phyloP scores from a whole-genome alignment of 2,888 invertebrate species.

The Empis stercorea region DNA sequence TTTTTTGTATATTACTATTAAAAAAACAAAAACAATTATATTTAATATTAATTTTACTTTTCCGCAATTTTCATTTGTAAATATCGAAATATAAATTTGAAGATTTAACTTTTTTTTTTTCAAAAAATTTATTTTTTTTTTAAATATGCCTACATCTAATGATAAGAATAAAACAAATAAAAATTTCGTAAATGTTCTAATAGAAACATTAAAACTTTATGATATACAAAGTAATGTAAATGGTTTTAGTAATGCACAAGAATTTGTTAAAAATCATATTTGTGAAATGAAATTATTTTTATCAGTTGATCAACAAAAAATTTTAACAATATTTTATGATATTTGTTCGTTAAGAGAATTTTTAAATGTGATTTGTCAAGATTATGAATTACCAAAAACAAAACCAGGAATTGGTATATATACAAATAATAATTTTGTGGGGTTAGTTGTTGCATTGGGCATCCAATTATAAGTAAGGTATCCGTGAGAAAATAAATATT shows the following conservation, averaged over 20 bases:
- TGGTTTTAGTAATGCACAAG: neutral
- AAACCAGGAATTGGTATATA: conserved; percentile 4
- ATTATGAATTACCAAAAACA: neutral
- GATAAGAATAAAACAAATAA: neutral
- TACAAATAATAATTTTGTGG: neutral
- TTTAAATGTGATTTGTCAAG: conserved; percentile 3
- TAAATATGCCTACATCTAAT: too few relatives aligned
- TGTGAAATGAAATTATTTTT: conserved; percentile 9
- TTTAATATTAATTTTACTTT: too few relatives aligned
- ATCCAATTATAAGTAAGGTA: too few relatives aligned
- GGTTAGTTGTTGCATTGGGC: too few relatives aligned
- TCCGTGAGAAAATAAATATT: too few relatives aligned
- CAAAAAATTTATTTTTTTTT: too few relatives aligned
- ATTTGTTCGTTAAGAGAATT: conserved; percentile 4
- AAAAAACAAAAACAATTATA: too few relatives aligned
- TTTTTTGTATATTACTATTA: too few relatives aligned
- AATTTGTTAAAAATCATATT: conserved; percentile 7
- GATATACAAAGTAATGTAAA: neutral
- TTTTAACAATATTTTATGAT: conserved; percentile 6
- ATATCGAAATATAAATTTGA: too few relatives aligned
- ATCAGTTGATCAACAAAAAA: conserved; percentile 3
- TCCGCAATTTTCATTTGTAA: too few relatives aligned
- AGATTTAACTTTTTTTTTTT: too few relatives aligned
- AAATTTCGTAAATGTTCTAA: neutral
- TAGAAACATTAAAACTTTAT: conserved; percentile 1